A percentile compares a stretch with the other conserved stretches of the same genome.
Evolutionary conservation across 2,113 vertebrate genomes (phyloP).

Genomic region (Pantherophis guttatus): DNA sequence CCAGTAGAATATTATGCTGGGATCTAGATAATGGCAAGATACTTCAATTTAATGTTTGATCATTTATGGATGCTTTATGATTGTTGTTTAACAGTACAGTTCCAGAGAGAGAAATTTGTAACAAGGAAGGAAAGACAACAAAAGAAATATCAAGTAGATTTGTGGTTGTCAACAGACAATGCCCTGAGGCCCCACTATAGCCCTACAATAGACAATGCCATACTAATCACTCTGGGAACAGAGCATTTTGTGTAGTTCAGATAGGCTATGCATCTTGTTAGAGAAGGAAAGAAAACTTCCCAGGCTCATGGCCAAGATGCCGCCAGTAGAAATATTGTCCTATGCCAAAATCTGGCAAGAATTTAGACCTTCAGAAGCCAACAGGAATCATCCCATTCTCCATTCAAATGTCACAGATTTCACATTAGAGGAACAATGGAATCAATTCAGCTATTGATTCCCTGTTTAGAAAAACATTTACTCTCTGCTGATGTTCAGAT

Average conservation of each 20-base stretch:
- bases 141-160: not conserved
- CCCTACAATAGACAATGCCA: not conserved
- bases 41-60: not conserved
- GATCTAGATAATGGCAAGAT: not conserved
- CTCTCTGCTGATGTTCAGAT: not conserved
- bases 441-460: not conserved
- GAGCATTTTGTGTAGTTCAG: rapidly evolving
- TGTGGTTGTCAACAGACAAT: not conserved
- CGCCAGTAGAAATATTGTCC: not conserved
- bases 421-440: not conserved
- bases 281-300: not conserved
- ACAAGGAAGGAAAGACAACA: not conserved
- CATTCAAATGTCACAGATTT: not conserved
- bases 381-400: not conserved
- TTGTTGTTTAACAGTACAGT: not conserved
- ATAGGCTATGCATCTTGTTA: not conserved
- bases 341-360: not conserved
- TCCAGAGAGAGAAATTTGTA: not conserved
- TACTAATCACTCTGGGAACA: not conserved
- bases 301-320: not conserved
- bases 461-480: not conserved
- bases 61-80: not conserved
- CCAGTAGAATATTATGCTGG: not conserved
- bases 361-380: not conserved
- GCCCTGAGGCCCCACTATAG: not conserved